Evolutionary conservation across 1,140 invertebrate species (phyloP).

Genomic region (Euwallacea similis): DNA sequence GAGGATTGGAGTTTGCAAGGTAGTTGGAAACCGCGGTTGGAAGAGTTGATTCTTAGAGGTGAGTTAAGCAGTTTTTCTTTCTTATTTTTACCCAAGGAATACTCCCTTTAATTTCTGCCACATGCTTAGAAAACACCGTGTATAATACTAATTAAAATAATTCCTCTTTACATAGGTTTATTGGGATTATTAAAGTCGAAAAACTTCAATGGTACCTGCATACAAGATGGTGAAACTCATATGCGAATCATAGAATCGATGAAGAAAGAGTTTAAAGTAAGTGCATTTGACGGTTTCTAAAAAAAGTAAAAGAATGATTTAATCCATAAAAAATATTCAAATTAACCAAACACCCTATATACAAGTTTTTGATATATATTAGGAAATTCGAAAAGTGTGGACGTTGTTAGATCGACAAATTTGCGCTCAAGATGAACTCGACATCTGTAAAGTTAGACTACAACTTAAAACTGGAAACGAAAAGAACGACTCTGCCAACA

Average conservation of each 20-base stretch:
- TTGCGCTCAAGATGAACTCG: slow-evolving; percentile 70
- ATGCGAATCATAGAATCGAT: slow-evolving; percentile 62
- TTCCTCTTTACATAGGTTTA: slow-evolving; percentile 43
- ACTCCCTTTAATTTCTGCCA: no score
- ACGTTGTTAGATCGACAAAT: slow-evolving; percentile 62
- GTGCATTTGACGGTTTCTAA: background rate
- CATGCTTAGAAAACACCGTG: no score
- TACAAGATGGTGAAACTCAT: slow-evolving; percentile 60
- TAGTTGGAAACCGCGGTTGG: slow-evolving; percentile 57
- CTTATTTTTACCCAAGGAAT: no score
- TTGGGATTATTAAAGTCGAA: slow-evolving; percentile 42
- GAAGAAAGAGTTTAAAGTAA: slow-evolving; percentile 71
- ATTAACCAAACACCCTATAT: background rate
- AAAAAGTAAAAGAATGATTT: background rate
- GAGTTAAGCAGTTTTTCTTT: slow-evolving; percentile 20
- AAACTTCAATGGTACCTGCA: slow-evolving; percentile 44
- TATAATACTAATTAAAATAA: no score
- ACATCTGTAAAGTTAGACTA: slow-evolving; percentile 72
- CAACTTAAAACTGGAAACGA: slow-evolving; percentile 52
- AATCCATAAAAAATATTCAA: background rate
- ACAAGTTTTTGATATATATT: background rate
- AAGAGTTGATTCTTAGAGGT: slow-evolving; percentile 61
- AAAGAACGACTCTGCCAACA: slow-evolving; percentile 42
- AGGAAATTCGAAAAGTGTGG: slow-evolving; percentile 63
- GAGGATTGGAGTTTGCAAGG: slow-evolving; percentile 52